phyloP scores from a whole-genome alignment of 2,113 vertebrate species.

The Engystomops pustulosus region DNA sequence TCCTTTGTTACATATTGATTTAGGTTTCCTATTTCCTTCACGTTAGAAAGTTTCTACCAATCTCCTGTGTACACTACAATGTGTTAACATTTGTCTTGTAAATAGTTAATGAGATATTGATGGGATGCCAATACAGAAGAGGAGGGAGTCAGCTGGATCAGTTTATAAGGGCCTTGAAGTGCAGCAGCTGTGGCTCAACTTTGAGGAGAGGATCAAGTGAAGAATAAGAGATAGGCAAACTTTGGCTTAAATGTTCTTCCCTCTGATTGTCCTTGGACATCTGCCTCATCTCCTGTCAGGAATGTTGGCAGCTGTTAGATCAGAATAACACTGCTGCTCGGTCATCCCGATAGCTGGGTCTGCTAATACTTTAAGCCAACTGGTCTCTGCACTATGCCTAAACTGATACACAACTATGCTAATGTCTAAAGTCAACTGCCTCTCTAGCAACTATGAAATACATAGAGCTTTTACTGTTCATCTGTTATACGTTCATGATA shows the following conservation, averaged over 20 bases:
- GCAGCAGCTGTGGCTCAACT: conserved; percentile 93
- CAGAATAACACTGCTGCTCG: conserved; percentile 88
- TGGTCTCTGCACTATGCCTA: conserved; percentile 75
- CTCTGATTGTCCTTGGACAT: conserved; percentile 99
- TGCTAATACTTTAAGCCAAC: conserved; percentile 97
- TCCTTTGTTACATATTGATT: neutral
- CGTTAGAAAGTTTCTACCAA: neutral
- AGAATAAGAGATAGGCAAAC: conserved; percentile 96
- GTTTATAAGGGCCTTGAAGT: conserved; percentile 81
- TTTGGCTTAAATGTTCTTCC: conserved; percentile 93
- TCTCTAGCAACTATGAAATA: conserved; percentile 69
- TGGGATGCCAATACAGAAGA: conserved; percentile 62
- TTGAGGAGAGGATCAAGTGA: conserved; percentile 89
- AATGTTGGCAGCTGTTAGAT: conserved; percentile 97
- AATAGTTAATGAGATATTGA: conserved; percentile 69
- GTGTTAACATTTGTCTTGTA: conserved; percentile 59
- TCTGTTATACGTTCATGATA: conserved; percentile 87
- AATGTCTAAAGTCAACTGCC: conserved; percentile 78
- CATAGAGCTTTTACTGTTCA: conserved; percentile 63
- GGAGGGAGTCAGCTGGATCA: conserved; percentile 71
- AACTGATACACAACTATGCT: conserved; percentile 81
- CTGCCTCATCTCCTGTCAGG: conserved; percentile 96
- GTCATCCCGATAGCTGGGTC: conserved; percentile 77
- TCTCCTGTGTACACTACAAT: neutral
- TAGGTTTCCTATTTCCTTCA: neutral